Base-by-base conservation (phyloP, 2,797 vertebrate species). In the Ambastaia sidthimunki region DNA sequence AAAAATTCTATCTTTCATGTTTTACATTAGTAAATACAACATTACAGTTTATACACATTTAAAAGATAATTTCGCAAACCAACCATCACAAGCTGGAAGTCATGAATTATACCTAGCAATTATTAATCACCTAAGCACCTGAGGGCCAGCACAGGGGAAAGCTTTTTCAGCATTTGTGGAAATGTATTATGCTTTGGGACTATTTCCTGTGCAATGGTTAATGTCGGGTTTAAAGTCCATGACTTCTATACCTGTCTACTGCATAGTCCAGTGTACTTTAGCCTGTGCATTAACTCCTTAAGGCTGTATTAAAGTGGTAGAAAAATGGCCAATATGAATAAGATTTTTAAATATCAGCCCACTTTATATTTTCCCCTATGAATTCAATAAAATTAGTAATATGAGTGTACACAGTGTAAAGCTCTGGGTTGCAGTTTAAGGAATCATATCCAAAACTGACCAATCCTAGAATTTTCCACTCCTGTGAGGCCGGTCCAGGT, bases 381-480 rank as follows among this genome's bases (percentile, higher is more conserved):
- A 98, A 99, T 94, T 97, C 94, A 93, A 95, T 96, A 86, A 99
- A 99, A 72, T 93, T 94, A 83, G 95, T 88, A 55, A 94, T 92
- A 84, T 93, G 95, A 47, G 96, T 98, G 88, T 97, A 99, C 73
- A 96, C 98, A 0, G 95, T 98, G 88, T 94, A 96, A 71, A 98
- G 96, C 82, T 94, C 91, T n/a, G 95, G 94, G 80, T 94, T 91
- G 83, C 98, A 99, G 23, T 93, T 93, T 75, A 94, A 96, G 76
- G 95, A 95, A 78, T 98, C 96, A 10, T 98, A 97, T 74, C 97
- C 97, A 88, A 98, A 99, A 91, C 97, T 99, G 82, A 98, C 98
- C 87, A 99, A 91, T 74, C 97, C 98, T 86, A 97, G 87, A 62
- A 99, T 93, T 74, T 93, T 95, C 98, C 98, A 99, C 4, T 74